Conservation (phyloP, 2,888 invertebrate genomes). For the Arrhopalites spinosus region DNA sequence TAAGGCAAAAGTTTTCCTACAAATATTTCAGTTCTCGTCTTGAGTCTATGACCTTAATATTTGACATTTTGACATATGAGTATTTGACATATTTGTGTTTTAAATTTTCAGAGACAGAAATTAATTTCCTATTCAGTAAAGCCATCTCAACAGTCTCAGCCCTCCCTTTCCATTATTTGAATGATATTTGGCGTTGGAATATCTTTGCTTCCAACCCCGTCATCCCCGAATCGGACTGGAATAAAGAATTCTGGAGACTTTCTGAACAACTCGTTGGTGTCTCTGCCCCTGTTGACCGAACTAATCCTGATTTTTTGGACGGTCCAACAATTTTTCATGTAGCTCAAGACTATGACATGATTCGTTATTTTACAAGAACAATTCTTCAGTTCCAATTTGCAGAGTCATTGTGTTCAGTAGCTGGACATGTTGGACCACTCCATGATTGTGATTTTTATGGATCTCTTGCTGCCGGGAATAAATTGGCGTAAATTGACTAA, state of each 20-base stretch:
- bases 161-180: slow-evolving; percentile 59
- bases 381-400: slow-evolving; percentile 64
- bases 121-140: slow-evolving; percentile 59
- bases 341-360: slow-evolving; percentile 56
- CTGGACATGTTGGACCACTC: slow-evolving; percentile 57
- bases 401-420: slow-evolving; percentile 60
- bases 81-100: no score
- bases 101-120: slow-evolving; percentile 59
- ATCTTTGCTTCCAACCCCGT: slow-evolving; percentile 57
- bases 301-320: slow-evolving; percentile 52
- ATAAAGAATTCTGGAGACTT: slow-evolving; percentile 58
- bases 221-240: slow-evolving; percentile 54
- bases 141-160: slow-evolving; percentile 58
- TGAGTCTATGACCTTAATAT: no score
- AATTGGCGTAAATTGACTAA: slow-evolving; percentile 55
- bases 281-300: slow-evolving; percentile 49
- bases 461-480: slow-evolving; percentile 60
- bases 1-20: no score
- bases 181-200: slow-evolving; percentile 58
- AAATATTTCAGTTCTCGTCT: no score
- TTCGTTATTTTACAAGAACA: slow-evolving; percentile 61
- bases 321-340: slow-evolving; percentile 57
- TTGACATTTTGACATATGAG: no score
- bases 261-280: slow-evolving; percentile 56
- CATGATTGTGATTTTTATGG: slow-evolving; percentile 61